phyloP scores from a whole-genome alignment of 2,797 vertebrate species.

The Sus cebifrons region DNA sequence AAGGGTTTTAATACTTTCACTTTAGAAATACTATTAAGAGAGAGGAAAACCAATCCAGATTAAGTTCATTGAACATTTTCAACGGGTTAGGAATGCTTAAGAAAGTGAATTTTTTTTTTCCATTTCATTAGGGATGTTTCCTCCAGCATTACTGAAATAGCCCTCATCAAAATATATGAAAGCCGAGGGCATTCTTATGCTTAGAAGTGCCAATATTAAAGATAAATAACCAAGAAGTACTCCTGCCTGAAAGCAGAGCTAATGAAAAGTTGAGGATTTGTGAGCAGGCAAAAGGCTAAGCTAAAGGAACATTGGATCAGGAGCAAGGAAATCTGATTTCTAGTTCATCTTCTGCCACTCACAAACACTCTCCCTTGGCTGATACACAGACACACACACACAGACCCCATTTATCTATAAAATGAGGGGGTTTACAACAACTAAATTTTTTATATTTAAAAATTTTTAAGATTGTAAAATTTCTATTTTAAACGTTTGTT shows the following conservation, averaged over 20 bases:
- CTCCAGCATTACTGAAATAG: neutral
- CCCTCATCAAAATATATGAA: neutral
- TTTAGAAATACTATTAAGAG: slow-evolving; percentile 39
- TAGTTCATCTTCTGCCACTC: neutral
- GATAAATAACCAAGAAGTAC: neutral
- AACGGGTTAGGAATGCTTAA: neutral
- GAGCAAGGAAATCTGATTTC: neutral
- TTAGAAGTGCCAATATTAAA: neutral
- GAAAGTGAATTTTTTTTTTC: neutral
- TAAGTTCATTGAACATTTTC: neutral
- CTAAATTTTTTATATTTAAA: neutral
- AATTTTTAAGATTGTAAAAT: slow-evolving; percentile 18
- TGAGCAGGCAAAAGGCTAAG: neutral
- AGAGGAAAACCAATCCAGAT: neutral
- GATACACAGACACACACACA: neutral
- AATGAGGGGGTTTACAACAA: neutral
- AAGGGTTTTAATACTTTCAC: neutral
- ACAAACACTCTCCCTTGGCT: neutral
- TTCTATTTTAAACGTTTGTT: neutral
- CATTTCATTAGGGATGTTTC: neutral
- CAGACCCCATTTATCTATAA: neutral
- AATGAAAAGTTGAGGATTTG: neutral
- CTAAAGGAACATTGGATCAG: neutral
- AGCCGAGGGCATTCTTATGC: neutral
- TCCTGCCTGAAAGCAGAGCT: neutral